Base-by-base conservation (phyloP, 2,113 vertebrate genomes). In the Dromas ardeola region DNA sequence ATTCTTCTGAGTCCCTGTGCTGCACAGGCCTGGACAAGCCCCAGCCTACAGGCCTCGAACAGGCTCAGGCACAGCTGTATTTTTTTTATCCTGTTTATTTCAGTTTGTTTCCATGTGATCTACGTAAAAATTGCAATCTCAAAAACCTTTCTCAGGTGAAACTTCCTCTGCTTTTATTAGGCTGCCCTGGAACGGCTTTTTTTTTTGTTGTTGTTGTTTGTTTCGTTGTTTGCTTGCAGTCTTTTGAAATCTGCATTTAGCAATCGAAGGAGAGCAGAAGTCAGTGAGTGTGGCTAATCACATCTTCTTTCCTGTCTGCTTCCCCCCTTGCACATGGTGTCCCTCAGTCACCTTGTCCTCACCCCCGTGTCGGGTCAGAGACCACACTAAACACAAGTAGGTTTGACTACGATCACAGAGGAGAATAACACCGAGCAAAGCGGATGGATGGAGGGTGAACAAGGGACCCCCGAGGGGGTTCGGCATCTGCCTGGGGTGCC, bases 41-140 rank as follows among this genome's bases (percentile, higher is more conserved):
- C 49, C 83, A 61, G 91, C 83, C 94, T 13, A 69, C 90, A 29
- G 90, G 94, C 88, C 77, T 45, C 8, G 13, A 93, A 88, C 95
- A 97, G 91, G 96, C 86, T 95, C 95, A 91, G 91, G 34, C 97
- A 94, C 77, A 95, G 86, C 88, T 93, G 65, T 50, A 4, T 38
- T 79, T 42, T 78, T 78, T 56, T 15, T 15, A n/a, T 81, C 25
- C 76, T 92, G 86, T 94, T 97, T 78, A 87, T 95, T 97, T 95
- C 76, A 12, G 65, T 84, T 92, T 84, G 69, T 92, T 93, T 96
- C 92, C 76, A 93, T 63, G 86, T 83, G 92, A 84, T 95, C 69
- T 67, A 6, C 55, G 74, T 88, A 43, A 95, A 93, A 96, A 86
- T 27, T 18, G 36, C 88, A 13, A 71, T 80, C 81, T 50, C n/a